Percentiles rank a stretch among this genome's conserved stretches.
Conservation (phyloP, 2,113 vertebrate species). For the Mustela lutreola region DNA sequence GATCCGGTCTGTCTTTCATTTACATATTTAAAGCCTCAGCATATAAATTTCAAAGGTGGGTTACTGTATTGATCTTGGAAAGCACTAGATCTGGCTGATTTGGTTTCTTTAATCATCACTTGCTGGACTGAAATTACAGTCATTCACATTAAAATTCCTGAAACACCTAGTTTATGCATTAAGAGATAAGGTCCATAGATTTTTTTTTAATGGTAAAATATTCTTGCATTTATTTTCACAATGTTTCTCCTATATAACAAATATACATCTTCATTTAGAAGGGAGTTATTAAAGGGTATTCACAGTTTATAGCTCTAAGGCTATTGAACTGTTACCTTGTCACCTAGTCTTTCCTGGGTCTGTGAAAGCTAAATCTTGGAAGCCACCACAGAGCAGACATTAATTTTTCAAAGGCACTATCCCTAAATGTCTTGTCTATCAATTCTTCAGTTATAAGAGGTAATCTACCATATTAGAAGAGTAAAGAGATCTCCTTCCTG, state of each 20-base stretch:
- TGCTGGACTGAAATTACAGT: conserved; percentile 41
- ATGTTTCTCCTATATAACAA: background rate
- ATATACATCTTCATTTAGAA: background rate
- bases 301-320: background rate
- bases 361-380: background rate
- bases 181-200: background rate
- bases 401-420: background rate
- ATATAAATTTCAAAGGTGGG: conserved; percentile 9
- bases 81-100: background rate
- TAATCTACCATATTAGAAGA: background rate
- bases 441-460: background rate
- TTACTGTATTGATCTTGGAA: background rate
- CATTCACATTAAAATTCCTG: background rate
- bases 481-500: background rate
- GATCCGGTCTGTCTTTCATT: background rate
- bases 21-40: background rate
- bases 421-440: background rate
- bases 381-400: background rate
- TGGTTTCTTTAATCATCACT: conserved; percentile 4
- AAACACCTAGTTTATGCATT: background rate
- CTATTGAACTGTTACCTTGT: background rate
- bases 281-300: background rate
- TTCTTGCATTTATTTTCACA: background rate
- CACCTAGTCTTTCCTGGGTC: background rate
- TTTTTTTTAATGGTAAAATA: conserved; percentile 12